phyloP scores from a whole-genome alignment of 2,113 vertebrate genomes.

The Saguinus imperator region DNA sequence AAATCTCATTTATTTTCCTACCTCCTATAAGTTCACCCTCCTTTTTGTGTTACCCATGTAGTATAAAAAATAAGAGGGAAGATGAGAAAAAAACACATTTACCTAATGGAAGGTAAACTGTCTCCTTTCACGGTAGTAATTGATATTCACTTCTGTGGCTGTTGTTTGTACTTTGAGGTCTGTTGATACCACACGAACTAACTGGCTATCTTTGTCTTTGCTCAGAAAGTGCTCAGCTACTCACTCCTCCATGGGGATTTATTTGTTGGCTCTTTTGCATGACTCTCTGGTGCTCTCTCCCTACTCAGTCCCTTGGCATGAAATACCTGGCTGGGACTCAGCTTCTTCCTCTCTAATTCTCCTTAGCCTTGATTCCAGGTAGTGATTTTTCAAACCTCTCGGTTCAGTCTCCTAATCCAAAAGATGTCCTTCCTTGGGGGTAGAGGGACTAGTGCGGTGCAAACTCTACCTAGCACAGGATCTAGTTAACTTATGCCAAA shows the following conservation, averaged over 20 bases:
- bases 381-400: not conserved
- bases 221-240: not conserved
- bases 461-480: not conserved
- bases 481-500: too few species aligned
- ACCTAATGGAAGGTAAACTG: not conserved
- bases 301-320: not conserved
- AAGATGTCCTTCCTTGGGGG: too few species aligned
- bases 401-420: not conserved
- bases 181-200: not conserved
- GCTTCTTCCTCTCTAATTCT: not conserved
- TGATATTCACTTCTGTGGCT: not conserved
- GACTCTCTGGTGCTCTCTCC: not conserved
- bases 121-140: not conserved
- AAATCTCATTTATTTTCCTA: not conserved
- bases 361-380: not conserved
- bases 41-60: not conserved
- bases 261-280: not conserved
- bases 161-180: not conserved
- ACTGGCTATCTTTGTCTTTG: not conserved
- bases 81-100: not conserved
- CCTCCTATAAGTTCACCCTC: not conserved
- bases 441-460: fast-evolving
- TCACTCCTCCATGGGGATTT: not conserved
- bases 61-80: not conserved
- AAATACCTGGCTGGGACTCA: not conserved